Evolutionary conservation across 2,113 vertebrate species (phyloP).

Genomic region (Brachirus orientalis): DNA sequence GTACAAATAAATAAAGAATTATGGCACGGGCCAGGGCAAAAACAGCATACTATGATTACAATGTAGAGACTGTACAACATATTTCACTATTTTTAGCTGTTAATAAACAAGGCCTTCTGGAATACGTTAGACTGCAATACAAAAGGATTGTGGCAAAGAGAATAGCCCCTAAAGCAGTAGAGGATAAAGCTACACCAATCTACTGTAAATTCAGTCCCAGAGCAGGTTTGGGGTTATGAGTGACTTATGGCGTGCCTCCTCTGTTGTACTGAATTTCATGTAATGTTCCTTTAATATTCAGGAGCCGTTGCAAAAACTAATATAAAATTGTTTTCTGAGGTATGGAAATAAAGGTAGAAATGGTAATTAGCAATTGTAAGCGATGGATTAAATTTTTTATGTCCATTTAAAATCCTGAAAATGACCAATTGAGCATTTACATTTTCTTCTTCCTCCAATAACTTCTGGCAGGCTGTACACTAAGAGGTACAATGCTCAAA

Average conservation of each 20-base stretch:
- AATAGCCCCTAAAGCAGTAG: conserved; percentile 30
- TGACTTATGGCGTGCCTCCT: conserved; percentile 32
- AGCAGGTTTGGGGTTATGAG: conserved; percentile 31
- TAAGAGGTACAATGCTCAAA: too few relatives aligned
- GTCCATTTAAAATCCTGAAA: too few relatives aligned
- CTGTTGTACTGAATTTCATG: conserved; percentile 39
- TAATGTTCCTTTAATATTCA: conserved; percentile 13
- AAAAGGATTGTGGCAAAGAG: conserved; percentile 20
- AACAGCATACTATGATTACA: conserved; percentile 40
- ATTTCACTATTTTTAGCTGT: conserved; percentile 53
- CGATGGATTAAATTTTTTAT: too few relatives aligned
- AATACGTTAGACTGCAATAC: conserved; percentile 12
- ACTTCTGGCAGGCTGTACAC: too few relatives aligned
- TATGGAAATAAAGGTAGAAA: not conserved
- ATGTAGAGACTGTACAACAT: conserved; percentile 34
- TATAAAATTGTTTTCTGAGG: conserved; percentile 4
- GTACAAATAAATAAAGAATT: conserved; percentile 57
- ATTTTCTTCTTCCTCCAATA: too few relatives aligned
- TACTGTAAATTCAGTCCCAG: conserved; percentile 27
- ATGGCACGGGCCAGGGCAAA: conserved; percentile 17
- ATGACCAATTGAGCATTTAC: too few relatives aligned
- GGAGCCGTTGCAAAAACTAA: conserved; percentile 12
- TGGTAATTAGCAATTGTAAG: conserved; percentile 1
- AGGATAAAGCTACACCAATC: conserved; percentile 9
- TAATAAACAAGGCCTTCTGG: conserved; percentile 8